A percentile compares a stretch with the other conserved stretches of the same genome.
Conservation (phyloP, 30 jellyfish, hydroid and myxozoan species). For the Catostylus mosaicus region DNA sequence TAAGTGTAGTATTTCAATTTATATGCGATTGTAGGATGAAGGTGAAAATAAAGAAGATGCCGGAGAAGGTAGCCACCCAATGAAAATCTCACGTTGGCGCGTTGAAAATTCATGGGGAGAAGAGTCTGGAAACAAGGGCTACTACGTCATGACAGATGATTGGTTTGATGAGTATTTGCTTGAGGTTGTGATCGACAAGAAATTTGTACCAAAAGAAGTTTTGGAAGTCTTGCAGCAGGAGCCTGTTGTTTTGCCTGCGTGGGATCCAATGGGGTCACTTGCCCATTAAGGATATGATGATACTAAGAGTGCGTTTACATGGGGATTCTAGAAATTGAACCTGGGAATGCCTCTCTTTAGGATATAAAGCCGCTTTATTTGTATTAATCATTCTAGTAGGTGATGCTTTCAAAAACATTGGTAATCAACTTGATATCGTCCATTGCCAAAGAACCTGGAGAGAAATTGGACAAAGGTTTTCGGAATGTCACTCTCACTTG, state of each 20-base stretch:
- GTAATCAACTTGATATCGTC: too few relatives aligned
- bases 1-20: not conserved
- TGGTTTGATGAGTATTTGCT: conserved; percentile 62
- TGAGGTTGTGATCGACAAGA: conserved; percentile 74
- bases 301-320: too few relatives aligned
- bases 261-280: conserved; percentile 85
- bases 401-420: too few relatives aligned
- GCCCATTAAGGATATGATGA: too few relatives aligned
- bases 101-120: conserved; percentile 87
- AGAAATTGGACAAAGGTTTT: too few relatives aligned
- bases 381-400: too few relatives aligned
- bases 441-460: too few relatives aligned
- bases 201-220: conserved; percentile 52
- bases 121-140: conserved; percentile 76
- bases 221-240: conserved; percentile 61
- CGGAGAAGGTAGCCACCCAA: conserved; percentile 7
- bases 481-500: too few relatives aligned
- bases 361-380: too few relatives aligned
- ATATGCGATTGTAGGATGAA: conserved; percentile 14
- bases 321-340: too few relatives aligned
- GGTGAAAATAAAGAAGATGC: conserved; percentile 28
- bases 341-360: too few relatives aligned
- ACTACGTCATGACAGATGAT: conserved; percentile 68
- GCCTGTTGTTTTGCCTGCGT: conserved; percentile 69
- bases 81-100: conserved; percentile 73